These are phyloP conservation scores for Bagarius yarrelli DNA, from an alignment of 2,113 vertebrate genomes.

Conservation along the genomic window DNA sequence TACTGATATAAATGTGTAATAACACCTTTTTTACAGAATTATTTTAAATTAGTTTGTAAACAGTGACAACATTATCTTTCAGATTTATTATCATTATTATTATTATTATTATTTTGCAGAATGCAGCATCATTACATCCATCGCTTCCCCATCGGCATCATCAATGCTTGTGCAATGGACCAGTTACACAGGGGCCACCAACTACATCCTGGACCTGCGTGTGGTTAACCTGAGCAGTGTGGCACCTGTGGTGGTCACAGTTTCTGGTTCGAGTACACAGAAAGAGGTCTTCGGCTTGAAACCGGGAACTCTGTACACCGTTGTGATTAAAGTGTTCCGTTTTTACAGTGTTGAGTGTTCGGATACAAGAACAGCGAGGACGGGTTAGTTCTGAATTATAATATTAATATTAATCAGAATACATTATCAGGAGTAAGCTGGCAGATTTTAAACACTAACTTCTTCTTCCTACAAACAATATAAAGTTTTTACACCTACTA, in stretches of 20 bases:
- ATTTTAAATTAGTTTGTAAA: too few species aligned
- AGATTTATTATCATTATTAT: background rate
- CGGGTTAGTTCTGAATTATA: slow-evolving; percentile 58
- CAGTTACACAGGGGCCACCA: slow-evolving; percentile 45
- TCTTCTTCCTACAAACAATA: background rate
- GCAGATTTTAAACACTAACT: background rate
- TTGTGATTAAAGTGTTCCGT: slow-evolving; percentile 66
- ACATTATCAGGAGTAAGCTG: background rate
- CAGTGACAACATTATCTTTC: background rate
- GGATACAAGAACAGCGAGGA: slow-evolving; percentile 30
- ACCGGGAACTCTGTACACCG: slow-evolving; percentile 63
- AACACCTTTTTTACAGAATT: too few species aligned
- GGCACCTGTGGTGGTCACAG: slow-evolving; percentile 60
- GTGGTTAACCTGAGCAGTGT: slow-evolving; percentile 53
- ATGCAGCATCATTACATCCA: slow-evolving; percentile 63
- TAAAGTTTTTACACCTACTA: background rate
- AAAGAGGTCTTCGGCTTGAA: slow-evolving; percentile 58
- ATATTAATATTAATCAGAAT: too few species aligned
- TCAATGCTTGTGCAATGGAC: slow-evolving; percentile 66
- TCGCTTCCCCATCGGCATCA: slow-evolving; percentile 55
- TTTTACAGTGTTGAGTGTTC: slow-evolving; percentile 57
- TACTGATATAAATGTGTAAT: too few species aligned
- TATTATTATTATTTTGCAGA: slow-evolving; percentile 50
- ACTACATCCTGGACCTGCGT: slow-evolving; percentile 69
- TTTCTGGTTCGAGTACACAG: background rate